A percentile compares a stretch with the other conserved stretches of the same genome.
Evolutionary conservation across 1,140 invertebrate species (phyloP).

Genomic region (Dendroctonus ponderosae): DNA sequence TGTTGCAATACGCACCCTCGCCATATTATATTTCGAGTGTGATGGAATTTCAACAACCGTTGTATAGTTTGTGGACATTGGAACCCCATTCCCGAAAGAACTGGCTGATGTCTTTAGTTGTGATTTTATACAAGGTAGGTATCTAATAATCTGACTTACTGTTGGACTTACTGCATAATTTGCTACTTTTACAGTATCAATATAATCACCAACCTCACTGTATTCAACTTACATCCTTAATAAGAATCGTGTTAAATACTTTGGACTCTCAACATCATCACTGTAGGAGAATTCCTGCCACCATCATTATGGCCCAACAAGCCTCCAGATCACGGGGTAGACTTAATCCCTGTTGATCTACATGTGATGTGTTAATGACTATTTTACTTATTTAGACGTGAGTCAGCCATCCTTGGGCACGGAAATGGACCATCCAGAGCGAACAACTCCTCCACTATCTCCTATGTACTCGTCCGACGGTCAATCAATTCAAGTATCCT

Average conservation of each 20-base stretch:
- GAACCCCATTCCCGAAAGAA: constrained; percentile 80
- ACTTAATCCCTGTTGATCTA: too few species aligned
- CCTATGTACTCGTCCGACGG: constrained; percentile 55
- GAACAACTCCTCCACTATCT: constrained; percentile 55
- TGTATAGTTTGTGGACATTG: constrained; percentile 85
- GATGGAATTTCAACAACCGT: constrained; percentile 59
- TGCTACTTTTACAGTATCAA: constrained; percentile 70
- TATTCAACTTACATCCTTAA: constrained; percentile 74
- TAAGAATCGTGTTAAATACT: constrained; percentile 92
- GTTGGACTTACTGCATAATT: background rate
- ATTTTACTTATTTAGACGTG: constrained; percentile 57
- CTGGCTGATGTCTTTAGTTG: constrained; percentile 92
- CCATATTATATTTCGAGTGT: constrained; percentile 59
- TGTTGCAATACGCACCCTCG: constrained; percentile 86
- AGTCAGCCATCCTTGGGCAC: constrained; percentile 72
- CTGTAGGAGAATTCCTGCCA: constrained; percentile 76
- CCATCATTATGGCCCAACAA: constrained; percentile 67
- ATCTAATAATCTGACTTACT: constrained; percentile 1
- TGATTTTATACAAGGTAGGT: constrained; percentile 92
- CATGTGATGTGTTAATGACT: too few species aligned
- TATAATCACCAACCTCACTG: constrained; percentile 81
- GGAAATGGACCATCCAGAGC: constrained; percentile 59
- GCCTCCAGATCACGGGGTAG: constrained; percentile 70
- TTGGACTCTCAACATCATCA: constrained; percentile 87
- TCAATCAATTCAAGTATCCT: constrained; percentile 51